These are phyloP conservation scores for Leptinotarsa peninsularis DNA, from an alignment of 2,888 invertebrate species.

Conservation along the genomic window DNA sequence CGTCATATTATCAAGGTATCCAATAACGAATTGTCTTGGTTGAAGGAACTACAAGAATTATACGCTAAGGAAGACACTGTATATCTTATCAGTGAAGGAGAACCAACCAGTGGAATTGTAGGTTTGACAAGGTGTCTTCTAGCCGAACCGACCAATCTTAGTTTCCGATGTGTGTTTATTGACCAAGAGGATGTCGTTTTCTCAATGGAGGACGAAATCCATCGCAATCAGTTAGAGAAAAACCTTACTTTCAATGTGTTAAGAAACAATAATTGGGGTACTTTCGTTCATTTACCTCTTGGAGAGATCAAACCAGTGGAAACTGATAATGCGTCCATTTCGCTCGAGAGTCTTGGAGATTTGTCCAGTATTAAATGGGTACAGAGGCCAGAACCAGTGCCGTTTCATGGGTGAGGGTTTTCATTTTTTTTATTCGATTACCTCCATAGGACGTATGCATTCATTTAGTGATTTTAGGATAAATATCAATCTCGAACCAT, in stretches of 20 bases:
- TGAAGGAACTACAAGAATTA: constrained; percentile 57
- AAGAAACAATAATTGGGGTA: constrained; percentile 51
- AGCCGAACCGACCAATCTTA: constrained; percentile 37
- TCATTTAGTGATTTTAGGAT: no score
- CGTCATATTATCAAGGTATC: constrained; percentile 30
- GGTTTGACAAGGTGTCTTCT: constrained; percentile 50
- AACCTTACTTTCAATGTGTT: constrained; percentile 51
- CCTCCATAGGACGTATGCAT: no score
- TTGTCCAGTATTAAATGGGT: constrained; percentile 84
- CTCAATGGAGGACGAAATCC: constrained; percentile 44
- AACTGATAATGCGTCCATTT: constrained; percentile 68
- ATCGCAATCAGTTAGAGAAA: constrained; percentile 47
- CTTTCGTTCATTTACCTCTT: constrained; percentile 46
- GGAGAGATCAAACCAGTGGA: constrained; percentile 30
- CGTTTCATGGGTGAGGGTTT: background rate
- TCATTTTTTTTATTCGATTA: no score
- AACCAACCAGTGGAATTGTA: constrained; percentile 48
- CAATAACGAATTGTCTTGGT: constrained; percentile 44
- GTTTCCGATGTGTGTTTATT: constrained; percentile 45
- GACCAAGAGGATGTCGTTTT: constrained; percentile 43
- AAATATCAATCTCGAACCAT: no score
- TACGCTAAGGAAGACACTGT: constrained; percentile 26
- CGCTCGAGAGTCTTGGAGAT: constrained; percentile 72
- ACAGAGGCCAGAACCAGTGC: constrained; percentile 69
- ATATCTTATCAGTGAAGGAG: constrained; percentile 40